Evolutionary conservation across 2,113 vertebrate species (phyloP), one percentile per base, ranked within the genome.

Genomic region (Capreolus pygargus): DNA sequence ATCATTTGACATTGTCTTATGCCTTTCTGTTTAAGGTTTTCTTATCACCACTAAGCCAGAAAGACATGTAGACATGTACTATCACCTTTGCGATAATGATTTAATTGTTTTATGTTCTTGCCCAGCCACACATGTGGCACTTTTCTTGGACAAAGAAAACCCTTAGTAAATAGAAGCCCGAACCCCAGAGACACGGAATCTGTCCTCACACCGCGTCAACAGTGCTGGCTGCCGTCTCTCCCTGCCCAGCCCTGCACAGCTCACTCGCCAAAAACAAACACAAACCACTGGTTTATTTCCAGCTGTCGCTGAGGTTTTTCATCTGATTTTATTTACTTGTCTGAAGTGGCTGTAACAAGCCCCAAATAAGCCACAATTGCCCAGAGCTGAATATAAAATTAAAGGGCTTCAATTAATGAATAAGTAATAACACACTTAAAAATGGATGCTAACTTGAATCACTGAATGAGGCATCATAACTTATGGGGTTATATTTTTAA

Each of bases 271-370:
- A 98, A 98, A 88, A 91, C 97, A 97, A 98, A 98, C 97, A 98
- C 96, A 98, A 98, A 98, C 98, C 97, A 97, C 93, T 60, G 97
- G 98, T 97, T 86, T 98, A 96, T 98, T 91, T 98, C 97, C 98
- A 98, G 97, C 97, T 89, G 96, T 87, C 98, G 60, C 94, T 95
- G 94, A 98, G 91, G 86, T 64, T 98, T 98, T 96, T 98, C 98
- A 97, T 98, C 95, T 98, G 98, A 98, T 98, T 98, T 98, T 98
- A 98, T 98, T 99, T 98, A 98, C 98, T 98, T 98, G 97, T 98
- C 98, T 97, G 97, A 98, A 98, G 97, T 54, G 84, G 97, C 93
- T 64, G 52, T 94, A 98, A 95, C 96, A 98, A 98, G 98, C 97
- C 98, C 55, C 87, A 91, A 98, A 95, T 94, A 97, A 98, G 96